These are phyloP conservation scores for Syndactyla subalaris DNA, from an alignment of 2,797 vertebrate genomes.

Conservation along the genomic window DNA sequence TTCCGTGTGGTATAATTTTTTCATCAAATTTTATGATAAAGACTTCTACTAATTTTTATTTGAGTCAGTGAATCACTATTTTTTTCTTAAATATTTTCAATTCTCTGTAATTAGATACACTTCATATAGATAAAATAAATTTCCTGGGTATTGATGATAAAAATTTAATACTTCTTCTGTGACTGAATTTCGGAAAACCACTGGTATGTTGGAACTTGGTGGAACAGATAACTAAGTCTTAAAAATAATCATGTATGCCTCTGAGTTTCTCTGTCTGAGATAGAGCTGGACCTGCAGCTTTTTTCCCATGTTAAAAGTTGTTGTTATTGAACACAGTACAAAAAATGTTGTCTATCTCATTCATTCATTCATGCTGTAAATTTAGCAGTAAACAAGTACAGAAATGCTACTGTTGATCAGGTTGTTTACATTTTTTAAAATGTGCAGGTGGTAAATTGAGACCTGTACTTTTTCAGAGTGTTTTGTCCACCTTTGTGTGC, in stretches of 20 bases:
- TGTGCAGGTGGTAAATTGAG: not conserved
- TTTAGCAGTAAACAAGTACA: not conserved
- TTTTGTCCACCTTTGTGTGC: not conserved
- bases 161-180: not conserved
- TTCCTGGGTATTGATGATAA: not conserved
- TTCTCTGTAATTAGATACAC: not conserved
- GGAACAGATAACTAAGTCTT: not conserved
- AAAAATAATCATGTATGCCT: not conserved
- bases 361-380: not conserved
- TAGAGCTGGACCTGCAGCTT: not conserved
- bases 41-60: constrained; percentile 11
- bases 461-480: not conserved
- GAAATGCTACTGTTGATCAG: not conserved
- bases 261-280: not conserved
- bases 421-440: not conserved
- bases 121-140: not conserved
- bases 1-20: not conserved
- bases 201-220: not conserved
- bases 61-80: not conserved
- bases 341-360: not conserved
- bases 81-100: not conserved
- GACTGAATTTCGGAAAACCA: not conserved
- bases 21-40: not conserved
- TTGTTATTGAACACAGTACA: not conserved
- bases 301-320: not conserved